Base-by-base conservation (phyloP, 2,888 invertebrate species). In the Ditula angustiorana region DNA sequence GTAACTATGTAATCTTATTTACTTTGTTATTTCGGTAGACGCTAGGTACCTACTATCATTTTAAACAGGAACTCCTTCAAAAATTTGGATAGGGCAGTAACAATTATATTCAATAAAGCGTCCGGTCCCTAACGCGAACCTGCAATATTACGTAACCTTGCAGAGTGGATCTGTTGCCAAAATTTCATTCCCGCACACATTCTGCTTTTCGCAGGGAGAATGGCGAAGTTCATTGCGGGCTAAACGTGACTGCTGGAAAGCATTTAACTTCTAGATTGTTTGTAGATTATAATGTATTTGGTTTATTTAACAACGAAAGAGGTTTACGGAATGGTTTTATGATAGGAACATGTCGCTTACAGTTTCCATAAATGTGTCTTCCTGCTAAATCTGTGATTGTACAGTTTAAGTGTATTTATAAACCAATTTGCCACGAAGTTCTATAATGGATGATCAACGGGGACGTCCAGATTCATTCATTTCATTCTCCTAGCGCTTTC, bases 71-170 rank as follows among this genome's bases (percentile, higher is more conserved):
- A n/a, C 24, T 52, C n/a, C 13, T 23, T 2, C n/a, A 19, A 41
- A 46, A 23, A 44, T 55, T 46, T 33, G 30, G 63, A 46, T 23
- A 44, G 26, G 50, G 33, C 44, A 26, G 26, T 58, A 26, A 52
- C 50, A n/a, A 7, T 57, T 35, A 52, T 35, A 44, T 44, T 52
- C 19, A 50, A 26, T 33, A 44, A 58, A 60, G 53, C 44, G 56
- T 71, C 70, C 73, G 76, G 77, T 64, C 59, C 50, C 65, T 75
- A 71, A 72, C 71, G 75, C 74, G 76, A 85, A 88, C 86, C 90
- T 90, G 91, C 91, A 91, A 74, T 82, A 81, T 91, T 89, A 86
- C 80, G 82, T 86, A 90, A 91, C 81, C 83, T 87, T 82, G 89
- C 88, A 81, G 86, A 86, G 80, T 78, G 80, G 82, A 83, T 80